Conservation (phyloP, 2,113 vertebrate species). For the Chaetodon auriga region DNA sequence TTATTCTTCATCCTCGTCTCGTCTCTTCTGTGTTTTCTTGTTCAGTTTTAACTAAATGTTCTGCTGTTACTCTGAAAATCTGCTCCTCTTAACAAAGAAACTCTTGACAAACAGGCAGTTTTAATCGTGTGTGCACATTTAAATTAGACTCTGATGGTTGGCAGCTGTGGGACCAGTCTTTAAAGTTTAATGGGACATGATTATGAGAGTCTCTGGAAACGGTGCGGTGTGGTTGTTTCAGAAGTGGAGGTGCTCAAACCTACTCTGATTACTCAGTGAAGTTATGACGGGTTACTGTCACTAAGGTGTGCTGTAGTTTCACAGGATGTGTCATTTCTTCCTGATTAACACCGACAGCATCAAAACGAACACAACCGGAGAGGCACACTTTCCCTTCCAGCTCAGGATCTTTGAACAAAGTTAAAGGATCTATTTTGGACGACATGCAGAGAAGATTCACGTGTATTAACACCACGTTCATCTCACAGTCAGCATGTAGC, state of each 20-base stretch:
- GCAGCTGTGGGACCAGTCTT: background rate
- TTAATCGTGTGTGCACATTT: background rate
- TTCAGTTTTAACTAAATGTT: background rate
- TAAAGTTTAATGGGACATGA: background rate
- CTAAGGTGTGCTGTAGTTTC: background rate
- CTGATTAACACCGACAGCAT: background rate
- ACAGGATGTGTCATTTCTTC: background rate
- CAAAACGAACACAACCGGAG: too few species aligned
- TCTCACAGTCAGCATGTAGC: background rate
- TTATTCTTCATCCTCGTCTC: background rate
- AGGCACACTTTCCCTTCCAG: background rate
- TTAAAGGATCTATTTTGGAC: background rate
- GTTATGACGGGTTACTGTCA: background rate
- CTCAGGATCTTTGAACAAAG: constrained; percentile 18
- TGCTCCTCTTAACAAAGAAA: background rate
- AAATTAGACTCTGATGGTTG: background rate
- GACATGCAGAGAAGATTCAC: too few species aligned
- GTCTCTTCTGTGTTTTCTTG: background rate
- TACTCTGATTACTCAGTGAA: background rate
- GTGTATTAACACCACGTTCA: background rate
- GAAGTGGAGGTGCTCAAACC: background rate
- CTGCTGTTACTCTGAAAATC: background rate
- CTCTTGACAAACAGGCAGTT: background rate
- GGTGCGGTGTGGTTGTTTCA: background rate
- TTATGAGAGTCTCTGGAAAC: background rate